These are phyloP conservation scores for Stigmatopora argus DNA, from an alignment of 2,113 vertebrate genomes.

Conservation along the genomic window DNA sequence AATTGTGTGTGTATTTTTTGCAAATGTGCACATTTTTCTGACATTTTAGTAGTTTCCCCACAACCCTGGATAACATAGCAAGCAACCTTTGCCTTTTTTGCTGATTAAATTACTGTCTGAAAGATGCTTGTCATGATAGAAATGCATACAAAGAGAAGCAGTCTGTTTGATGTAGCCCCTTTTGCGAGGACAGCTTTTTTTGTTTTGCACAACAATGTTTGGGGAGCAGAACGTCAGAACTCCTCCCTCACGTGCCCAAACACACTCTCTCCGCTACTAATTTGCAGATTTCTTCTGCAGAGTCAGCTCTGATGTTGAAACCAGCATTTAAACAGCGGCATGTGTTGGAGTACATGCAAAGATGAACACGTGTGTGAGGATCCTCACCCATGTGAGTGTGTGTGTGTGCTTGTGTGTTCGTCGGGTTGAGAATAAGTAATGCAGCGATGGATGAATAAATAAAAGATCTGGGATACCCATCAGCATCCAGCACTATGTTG, in stretches of 20 bases:
- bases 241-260: background rate
- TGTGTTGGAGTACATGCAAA: conserved; percentile 5
- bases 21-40: conserved; percentile 7
- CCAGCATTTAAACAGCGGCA: background rate
- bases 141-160: background rate
- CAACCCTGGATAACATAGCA: conserved; percentile 45
- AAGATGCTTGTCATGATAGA: conserved; percentile 34
- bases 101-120: conserved; percentile 47
- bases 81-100: conserved; percentile 18
- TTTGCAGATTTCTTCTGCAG: background rate
- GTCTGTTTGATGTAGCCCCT: conserved; percentile 10
- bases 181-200: conserved; percentile 25
- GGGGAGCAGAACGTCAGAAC: background rate
- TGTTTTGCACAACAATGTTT: conserved; percentile 13
- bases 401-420: conserved; percentile 10
- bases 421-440: conserved; percentile 48
- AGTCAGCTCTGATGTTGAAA: conserved; percentile 12
- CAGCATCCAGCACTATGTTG: conserved; percentile 55
- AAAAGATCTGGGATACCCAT: conserved; percentile 61
- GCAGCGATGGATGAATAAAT: conserved; percentile 61
- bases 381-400: conserved; percentile 13
- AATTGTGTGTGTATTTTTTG: background rate
- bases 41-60: conserved; percentile 30
- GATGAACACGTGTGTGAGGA: conserved; percentile 11
- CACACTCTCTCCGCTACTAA: background rate